phyloP scores from a whole-genome alignment of 2,797 vertebrate genomes.

The Callimico goeldii region DNA sequence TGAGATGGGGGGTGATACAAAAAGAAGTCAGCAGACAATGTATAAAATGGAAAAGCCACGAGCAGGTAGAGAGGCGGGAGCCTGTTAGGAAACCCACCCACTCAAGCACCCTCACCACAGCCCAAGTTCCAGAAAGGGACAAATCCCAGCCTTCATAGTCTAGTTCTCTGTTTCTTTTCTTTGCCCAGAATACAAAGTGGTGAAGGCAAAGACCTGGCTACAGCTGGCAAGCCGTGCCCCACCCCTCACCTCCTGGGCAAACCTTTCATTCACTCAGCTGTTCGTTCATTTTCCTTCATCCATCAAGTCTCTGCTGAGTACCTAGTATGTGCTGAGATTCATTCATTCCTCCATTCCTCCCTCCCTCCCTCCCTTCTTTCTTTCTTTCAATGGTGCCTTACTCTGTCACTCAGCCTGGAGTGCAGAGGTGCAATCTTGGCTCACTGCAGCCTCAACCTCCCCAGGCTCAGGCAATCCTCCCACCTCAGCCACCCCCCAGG shows the following conservation, averaged over 20 bases:
- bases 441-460: neutral
- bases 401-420: neutral
- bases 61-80: neutral
- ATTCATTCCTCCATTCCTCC: too few relatives aligned
- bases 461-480: neutral
- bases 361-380: neutral
- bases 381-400: neutral
- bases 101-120: neutral
- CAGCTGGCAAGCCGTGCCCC: neutral
- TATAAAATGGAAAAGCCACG: neutral
- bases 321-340: neutral
- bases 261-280: neutral
- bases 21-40: neutral
- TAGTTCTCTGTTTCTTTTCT: neutral
- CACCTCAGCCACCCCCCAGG: neutral
- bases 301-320: neutral
- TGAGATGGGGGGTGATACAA: neutral
- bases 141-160: neutral
- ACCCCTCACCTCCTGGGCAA: neutral
- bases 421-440: neutral
- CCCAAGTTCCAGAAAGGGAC: neutral
- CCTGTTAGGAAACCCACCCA: rapidly evolving
- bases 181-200: neutral
- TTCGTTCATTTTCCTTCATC: neutral
- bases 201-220: neutral